Percentiles rank a stretch among this genome's conserved stretches.
These are phyloP conservation scores for Drosophila meridiana DNA, from an alignment of 2,888 invertebrate genomes.

Conservation along the genomic window DNA sequence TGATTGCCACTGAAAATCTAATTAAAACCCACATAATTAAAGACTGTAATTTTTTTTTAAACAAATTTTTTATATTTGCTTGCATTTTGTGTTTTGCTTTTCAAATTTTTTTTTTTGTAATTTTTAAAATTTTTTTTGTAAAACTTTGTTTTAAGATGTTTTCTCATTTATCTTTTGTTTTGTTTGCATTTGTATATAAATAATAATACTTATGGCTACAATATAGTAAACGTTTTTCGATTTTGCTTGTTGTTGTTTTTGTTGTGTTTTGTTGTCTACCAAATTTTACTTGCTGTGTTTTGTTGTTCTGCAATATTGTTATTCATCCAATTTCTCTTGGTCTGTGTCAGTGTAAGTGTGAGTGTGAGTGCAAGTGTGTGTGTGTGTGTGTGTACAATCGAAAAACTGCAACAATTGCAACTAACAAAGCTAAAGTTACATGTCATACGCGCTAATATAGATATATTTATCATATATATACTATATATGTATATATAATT, in stretches of 20 bases:
- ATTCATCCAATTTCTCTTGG: not conserved
- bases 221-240: conserved; percentile 79
- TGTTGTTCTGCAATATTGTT: conserved; percentile 8
- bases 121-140: conserved; percentile 68
- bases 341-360: conserved; percentile 3
- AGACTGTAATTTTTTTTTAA: conserved; percentile 68
- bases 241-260: conserved; percentile 47
- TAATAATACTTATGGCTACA: conserved; percentile 83
- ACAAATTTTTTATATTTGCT: conserved; percentile 79
- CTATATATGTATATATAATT: conserved; percentile 33
- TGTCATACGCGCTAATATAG: conserved; percentile 63
- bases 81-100: conserved; percentile 62
- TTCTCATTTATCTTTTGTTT: conserved; percentile 63
- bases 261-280: conserved; percentile 25
- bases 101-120: conserved; percentile 56
- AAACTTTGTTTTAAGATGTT: conserved; percentile 83
- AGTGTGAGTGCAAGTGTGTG: conserved; percentile 26
- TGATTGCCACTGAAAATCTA: not conserved
- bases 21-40: not conserved
- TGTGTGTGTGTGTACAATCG: conserved; percentile 50
- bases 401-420: conserved; percentile 79
- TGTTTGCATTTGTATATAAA: conserved; percentile 78
- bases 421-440: conserved; percentile 77
- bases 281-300: conserved; percentile 27
- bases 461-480: conserved; percentile 48